Percentiles rank a stretch among this genome's conserved stretches.
phyloP scores from a whole-genome alignment of 2,113 vertebrate species.

The Talpa occidentalis region DNA sequence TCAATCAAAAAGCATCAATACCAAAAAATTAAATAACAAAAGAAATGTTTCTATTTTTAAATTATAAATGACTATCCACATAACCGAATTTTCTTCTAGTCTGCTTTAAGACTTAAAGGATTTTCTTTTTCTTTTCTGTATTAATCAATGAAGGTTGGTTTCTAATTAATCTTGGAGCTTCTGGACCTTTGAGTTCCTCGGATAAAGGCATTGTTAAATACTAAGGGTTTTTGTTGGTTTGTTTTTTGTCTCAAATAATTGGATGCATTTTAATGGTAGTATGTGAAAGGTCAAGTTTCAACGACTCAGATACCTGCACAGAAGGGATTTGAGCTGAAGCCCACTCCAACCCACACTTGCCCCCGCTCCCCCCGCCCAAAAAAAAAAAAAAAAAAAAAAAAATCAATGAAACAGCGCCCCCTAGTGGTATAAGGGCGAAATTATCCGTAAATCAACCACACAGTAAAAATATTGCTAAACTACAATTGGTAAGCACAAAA shows the following conservation, averaged over 20 bases:
- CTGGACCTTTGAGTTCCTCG: constrained; percentile 24
- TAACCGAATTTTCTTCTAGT: constrained; percentile 62
- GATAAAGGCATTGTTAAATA: constrained; percentile 56
- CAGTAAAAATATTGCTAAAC: constrained; percentile 45
- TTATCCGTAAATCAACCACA: not conserved
- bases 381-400: not conserved
- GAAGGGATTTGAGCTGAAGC: not conserved
- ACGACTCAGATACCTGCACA: not conserved
- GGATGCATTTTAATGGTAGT: constrained; percentile 27
- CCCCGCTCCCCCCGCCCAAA: no score
- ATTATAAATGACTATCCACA: constrained; percentile 37
- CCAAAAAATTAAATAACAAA: constrained; percentile 54
- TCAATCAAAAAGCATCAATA: constrained; percentile 60
- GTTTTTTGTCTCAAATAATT: constrained; percentile 52
- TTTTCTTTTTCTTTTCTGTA: constrained; percentile 55
- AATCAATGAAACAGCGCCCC: constrained; percentile 63
- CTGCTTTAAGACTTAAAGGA: constrained; percentile 26
- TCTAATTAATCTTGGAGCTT: constrained; percentile 64
- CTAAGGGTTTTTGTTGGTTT: constrained; percentile 16
- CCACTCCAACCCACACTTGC: not conserved
- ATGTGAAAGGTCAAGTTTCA: not conserved
- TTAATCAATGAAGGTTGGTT: constrained; percentile 68
- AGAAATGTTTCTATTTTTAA: constrained; percentile 48
- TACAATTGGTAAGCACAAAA: constrained; percentile 29
- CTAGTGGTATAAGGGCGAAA: constrained; percentile 64